Evolutionary conservation across 2,113 vertebrate species (phyloP), one percentile per base, ranked within the genome.

Genomic region (Cettia cetti): DNA sequence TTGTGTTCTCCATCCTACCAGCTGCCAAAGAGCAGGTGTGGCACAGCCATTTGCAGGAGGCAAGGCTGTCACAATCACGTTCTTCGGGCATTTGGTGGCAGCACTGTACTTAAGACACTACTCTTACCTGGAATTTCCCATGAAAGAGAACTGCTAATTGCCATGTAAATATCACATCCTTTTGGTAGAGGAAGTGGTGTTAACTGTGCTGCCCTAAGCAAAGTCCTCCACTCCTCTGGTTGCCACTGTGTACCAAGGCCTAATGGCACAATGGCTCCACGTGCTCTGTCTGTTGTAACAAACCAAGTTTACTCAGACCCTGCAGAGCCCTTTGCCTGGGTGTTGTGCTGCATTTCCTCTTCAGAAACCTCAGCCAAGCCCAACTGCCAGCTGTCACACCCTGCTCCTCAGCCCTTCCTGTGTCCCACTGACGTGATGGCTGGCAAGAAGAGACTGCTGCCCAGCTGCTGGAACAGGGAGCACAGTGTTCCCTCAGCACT

Each of bases 391-490:
- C 70, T 49, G 56, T 68, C 61, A 39, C 33, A 47, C 56, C 86
- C 65, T 84, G 61, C 35, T 93, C 47, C 45, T 82, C 45, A 27
- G 49, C 63, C 44, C 4, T 59, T 75, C 35, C 56, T 42, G 5
- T 7, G 50, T 18, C 37, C 7, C 1, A 0, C 18, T 3, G 7
- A 27, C 0, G 0, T 5, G 49, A 21, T 27, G 49, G 39, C 21
- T 0, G 0, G 27, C 1, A 2, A 35, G 39, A 42, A 59, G 68
- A 26, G 10, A 5, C 49, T 42, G 77, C 44, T 28, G 68, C 35
- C 45, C 77, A 52, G 35, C 78, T 49, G 78, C 22, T 53, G 53
- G 60, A 61, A 15, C 35, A n/a, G 76, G 61, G 74, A 33, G 22
- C 0, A 0, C 31, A 6, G 30, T 4, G 42, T 64, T 76, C 57